Percentiles rank a stretch among this genome's conserved stretches.
Conservation (phyloP, 1,140 invertebrate species). For the Neocloeon triangulifer region DNA sequence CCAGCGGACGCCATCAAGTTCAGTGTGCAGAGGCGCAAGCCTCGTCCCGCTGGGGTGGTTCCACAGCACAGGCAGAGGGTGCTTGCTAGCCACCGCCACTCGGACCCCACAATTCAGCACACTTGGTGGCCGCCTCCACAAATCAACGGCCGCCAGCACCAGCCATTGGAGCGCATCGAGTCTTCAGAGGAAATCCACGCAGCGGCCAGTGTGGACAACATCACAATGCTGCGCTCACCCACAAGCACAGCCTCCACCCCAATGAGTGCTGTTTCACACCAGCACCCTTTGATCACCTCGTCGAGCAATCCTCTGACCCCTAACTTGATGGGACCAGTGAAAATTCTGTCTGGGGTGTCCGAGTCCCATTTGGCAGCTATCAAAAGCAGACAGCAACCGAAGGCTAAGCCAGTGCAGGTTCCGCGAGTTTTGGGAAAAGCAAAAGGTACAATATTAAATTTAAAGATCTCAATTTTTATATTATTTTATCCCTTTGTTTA, state of each 20-base stretch:
- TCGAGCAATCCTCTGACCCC: too few relatives aligned
- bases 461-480: too few relatives aligned
- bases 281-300: too few relatives aligned
- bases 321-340: too few relatives aligned
- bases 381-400: conserved; percentile 20
- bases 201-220: conserved; percentile 6
- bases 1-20: conserved; percentile 61
- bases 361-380: too few relatives aligned
- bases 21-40: conserved; percentile 9
- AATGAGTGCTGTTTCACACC: too few relatives aligned
- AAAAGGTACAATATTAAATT: too few relatives aligned
- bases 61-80: conserved; percentile 11
- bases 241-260: background rate
- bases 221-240: background rate
- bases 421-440: conserved; percentile 30
- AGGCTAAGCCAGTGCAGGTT: conserved; percentile 44
- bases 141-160: conserved; percentile 20
- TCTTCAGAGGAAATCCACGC: conserved; percentile 21
- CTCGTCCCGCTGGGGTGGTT: conserved; percentile 12
- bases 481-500: too few relatives aligned
- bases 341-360: too few relatives aligned
- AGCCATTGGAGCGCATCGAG: conserved; percentile 24
- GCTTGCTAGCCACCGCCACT: conserved; percentile 27
- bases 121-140: background rate
- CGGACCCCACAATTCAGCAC: conserved; percentile 31